phyloP scores from a whole-genome alignment of 2,797 vertebrate species.

The Podargus strigoides region DNA sequence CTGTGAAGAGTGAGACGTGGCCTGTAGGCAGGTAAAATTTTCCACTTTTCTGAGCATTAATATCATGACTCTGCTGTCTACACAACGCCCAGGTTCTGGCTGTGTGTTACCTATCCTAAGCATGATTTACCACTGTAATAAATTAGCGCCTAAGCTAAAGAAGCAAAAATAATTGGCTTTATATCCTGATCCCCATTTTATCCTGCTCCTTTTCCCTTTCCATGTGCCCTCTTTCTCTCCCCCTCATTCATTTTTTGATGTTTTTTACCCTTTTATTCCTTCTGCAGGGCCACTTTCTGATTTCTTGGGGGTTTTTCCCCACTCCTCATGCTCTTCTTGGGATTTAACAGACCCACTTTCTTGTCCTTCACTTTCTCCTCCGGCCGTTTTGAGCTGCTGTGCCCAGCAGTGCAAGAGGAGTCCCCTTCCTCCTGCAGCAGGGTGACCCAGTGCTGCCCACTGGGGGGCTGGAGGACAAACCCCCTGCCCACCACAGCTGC shows the following conservation, averaged over 20 bases:
- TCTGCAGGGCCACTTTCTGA: not conserved
- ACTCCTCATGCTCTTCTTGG: not conserved
- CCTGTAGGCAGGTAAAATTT: not conserved
- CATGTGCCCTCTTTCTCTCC: not conserved
- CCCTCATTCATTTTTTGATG: not conserved
- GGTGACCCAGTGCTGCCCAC: fast-evolving
- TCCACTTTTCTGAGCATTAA: constrained; percentile 13
- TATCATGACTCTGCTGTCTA: not conserved
- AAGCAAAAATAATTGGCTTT: constrained; percentile 41
- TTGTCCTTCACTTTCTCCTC: not conserved
- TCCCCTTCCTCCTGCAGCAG: fast-evolving
- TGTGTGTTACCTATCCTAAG: not conserved
- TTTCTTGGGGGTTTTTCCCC: no score
- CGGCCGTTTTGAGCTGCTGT: fast-evolving
- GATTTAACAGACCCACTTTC: not conserved
- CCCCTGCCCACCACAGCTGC: not conserved
- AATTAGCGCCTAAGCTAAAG: constrained; percentile 39
- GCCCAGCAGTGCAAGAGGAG: not conserved
- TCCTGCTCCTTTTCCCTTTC: not conserved
- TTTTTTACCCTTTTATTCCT: not conserved
- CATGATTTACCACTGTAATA: constrained; percentile 3
- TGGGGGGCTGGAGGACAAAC: not conserved
- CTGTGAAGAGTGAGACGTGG: not conserved
- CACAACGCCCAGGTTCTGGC: constrained; percentile 2
- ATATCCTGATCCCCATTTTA: not conserved